Base-by-base conservation (phyloP, 1,140 invertebrate genomes). In the Conus betulinus region DNA sequence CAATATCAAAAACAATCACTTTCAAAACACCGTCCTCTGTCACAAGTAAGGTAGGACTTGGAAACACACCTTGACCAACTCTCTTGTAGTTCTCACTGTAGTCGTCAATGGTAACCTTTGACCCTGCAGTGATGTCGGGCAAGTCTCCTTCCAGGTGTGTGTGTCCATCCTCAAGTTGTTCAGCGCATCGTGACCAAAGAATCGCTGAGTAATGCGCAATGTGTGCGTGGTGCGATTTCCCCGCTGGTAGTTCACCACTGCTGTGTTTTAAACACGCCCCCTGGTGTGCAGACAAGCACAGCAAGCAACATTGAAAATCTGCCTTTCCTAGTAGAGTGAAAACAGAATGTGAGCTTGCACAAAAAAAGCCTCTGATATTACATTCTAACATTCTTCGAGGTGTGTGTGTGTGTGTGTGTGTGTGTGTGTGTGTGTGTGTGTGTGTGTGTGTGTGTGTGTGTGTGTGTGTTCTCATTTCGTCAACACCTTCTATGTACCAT, bases 161-260 rank as follows among this genome's bases (percentile, higher is more conserved):
- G 97, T 97, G 87, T 98, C 97, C 89, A 94, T 91, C 15, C 97
- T 96, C 63, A 99, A 94, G 95, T 98, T 98, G 93, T 98, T 98
- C 93, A 98, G 98, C 17, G 98, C 97, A 94, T 99, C 98, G n/a
- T 98, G 96, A 0, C 98, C 98, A 86, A 97, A 95, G 93, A 97
- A 99, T 90, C 96, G 96, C 94, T 98, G 98, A 87, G 96, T 96
- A 51, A 99, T 96, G 20, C 95, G 96, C 20, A 98, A 95, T 90
- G 96, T 96, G 89, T 98, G 96, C 1, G 96, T 78, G 15, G 63
- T 97, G 1, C 97, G 97, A 55, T 97, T 96, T 0, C 91, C 90
- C n/a, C 83, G 90, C 63, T 96, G 96, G 93, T 98, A 99, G 25
- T 96, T 96, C 17, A 99, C 95, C 74, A 97, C 97, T 0, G 97